Evolutionary conservation across 2,888 invertebrate species (phyloP).

Genomic region (Steromphala cineraria): DNA sequence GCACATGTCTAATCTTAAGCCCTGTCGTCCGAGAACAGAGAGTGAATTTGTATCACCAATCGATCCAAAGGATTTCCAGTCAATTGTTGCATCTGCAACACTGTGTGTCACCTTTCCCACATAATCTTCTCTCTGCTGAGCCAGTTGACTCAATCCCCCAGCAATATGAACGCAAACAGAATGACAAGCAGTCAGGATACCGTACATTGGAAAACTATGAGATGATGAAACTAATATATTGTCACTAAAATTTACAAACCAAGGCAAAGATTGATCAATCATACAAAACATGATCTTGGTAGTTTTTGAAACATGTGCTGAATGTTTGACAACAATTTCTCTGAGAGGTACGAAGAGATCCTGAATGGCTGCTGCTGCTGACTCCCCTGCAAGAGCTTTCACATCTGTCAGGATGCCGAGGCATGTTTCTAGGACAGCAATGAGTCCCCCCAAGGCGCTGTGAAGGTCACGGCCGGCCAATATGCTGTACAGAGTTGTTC

Average conservation of each 20-base stretch:
- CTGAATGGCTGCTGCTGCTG: neutral
- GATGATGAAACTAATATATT: slow-evolving; percentile 28
- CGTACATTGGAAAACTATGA: slow-evolving; percentile 32
- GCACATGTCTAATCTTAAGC: slow-evolving; percentile 15
- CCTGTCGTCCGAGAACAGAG: neutral
- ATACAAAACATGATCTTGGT: slow-evolving; percentile 14
- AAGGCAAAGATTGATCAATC: slow-evolving; percentile 24
- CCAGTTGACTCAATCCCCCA: slow-evolving; percentile 1
- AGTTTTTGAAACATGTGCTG: slow-evolving; percentile 12
- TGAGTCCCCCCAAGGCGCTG: slow-evolving; percentile 26
- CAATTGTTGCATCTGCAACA: slow-evolving; percentile 12
- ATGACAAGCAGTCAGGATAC: slow-evolving; percentile 28
- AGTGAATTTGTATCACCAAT: slow-evolving; percentile 21
- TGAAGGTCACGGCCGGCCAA: slow-evolving; percentile 19
- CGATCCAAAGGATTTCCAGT: slow-evolving; percentile 27
- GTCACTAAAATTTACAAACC: slow-evolving; percentile 37
- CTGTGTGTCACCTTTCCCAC: no score
- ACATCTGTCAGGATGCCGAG: slow-evolving; percentile 4
- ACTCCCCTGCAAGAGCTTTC: neutral
- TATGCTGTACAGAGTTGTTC: neutral
- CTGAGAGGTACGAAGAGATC: neutral
- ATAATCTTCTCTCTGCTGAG: no score
- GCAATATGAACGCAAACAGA: slow-evolving; percentile 27
- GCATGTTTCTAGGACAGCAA: neutral
- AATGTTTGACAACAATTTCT: slow-evolving; percentile 27